Evolutionary conservation across 2,888 invertebrate genomes (phyloP).

Genomic region (Ochlodes sylvanus): DNA sequence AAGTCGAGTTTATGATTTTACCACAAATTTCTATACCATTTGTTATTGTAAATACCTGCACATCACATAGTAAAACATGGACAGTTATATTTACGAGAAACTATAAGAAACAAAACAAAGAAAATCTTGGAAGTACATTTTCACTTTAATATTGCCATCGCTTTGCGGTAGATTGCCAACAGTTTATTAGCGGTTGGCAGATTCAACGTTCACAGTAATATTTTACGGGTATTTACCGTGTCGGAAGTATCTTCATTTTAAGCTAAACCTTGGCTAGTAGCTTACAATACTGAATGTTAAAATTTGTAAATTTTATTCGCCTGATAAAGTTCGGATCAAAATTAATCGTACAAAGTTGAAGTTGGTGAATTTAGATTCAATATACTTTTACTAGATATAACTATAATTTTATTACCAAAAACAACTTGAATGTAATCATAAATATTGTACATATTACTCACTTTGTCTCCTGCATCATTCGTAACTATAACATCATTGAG

Average conservation of each 20-base stretch:
- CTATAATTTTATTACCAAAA: too few species aligned
- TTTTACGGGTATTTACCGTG: not conserved
- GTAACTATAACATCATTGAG: slow-evolving; percentile 35
- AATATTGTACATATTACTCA: slow-evolving; percentile 14
- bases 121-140: slow-evolving; percentile 3
- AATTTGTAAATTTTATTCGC: not conserved
- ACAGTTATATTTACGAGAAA: not conserved
- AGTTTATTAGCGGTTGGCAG: slow-evolving; percentile 16
- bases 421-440: too few species aligned
- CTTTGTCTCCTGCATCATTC: slow-evolving; percentile 35
- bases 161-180: slow-evolving; percentile 6
- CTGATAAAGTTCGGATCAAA: too few species aligned
- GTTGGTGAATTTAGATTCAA: too few species aligned
- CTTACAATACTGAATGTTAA: not conserved
- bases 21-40: not conserved
- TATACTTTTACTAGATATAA: too few species aligned
- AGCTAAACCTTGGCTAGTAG: not conserved
- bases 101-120: slow-evolving; percentile 2
- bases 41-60: not conserved
- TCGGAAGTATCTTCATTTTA: not conserved
- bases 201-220: not conserved
- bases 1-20: slow-evolving; percentile 1
- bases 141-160: slow-evolving; percentile 7
- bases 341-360: too few species aligned
- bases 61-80: not conserved